Conservation (phyloP, 2,888 invertebrate species). For the Mimachlamys varia region DNA sequence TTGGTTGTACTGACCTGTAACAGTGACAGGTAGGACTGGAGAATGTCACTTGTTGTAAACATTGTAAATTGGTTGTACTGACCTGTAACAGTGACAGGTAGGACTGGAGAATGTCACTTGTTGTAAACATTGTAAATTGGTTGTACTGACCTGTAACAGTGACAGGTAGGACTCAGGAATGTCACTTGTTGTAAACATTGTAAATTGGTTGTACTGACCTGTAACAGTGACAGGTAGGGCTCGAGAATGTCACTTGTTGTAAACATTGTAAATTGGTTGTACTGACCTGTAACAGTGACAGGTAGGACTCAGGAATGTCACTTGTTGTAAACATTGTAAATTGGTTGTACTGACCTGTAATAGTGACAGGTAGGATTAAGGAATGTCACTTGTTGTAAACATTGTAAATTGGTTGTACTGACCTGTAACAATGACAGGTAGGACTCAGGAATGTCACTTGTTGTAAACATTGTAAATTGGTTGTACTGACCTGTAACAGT, state of each 20-base stretch:
- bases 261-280: no score
- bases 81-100: conserved; percentile 86
- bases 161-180: conserved; percentile 87
- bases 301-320: conserved; percentile 86
- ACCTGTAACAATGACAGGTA: conserved; percentile 86
- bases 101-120: conserved; percentile 83
- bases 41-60: conserved; percentile 82
- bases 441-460: conserved; percentile 85
- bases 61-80: conserved; percentile 40
- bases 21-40: conserved; percentile 87
- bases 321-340: conserved; percentile 74
- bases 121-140: no score
- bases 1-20: conserved; percentile 77
- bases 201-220: conserved; percentile 63
- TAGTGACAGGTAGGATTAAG: conserved; percentile 87
- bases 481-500: conserved; percentile 82
- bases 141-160: conserved; percentile 82
- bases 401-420: conserved; percentile 46
- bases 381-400: no score
- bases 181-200: conserved; percentile 80
- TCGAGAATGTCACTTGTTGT: conserved; percentile 81
- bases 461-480: neutral
- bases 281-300: conserved; percentile 84
- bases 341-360: conserved; percentile 77
- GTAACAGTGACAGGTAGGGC: conserved; percentile 87